phyloP scores from a whole-genome alignment of 1,140 invertebrate genomes.

The Apis dorsata region DNA sequence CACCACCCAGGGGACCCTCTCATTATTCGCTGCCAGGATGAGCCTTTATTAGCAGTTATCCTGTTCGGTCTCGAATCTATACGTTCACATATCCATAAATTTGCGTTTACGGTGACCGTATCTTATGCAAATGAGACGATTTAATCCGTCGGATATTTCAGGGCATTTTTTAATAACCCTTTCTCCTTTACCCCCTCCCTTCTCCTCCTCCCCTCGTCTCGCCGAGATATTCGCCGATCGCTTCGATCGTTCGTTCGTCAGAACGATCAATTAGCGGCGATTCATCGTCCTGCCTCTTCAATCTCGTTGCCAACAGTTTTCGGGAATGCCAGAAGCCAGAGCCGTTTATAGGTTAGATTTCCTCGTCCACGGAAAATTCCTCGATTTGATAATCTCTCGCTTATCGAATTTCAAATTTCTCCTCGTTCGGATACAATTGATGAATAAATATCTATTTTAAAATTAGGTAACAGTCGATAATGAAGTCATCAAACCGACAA shows the following conservation, averaged over 20 bases:
- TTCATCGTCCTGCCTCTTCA: slow-evolving; percentile 51
- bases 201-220: not conserved
- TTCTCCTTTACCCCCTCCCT: slow-evolving; percentile 1
- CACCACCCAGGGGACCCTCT: slow-evolving; percentile 73
- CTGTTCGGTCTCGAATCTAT: slow-evolving; percentile 78
- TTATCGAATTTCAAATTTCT: not conserved
- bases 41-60: slow-evolving; percentile 78
- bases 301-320: slow-evolving; percentile 32
- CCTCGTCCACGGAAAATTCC: not conserved
- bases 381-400: too few species aligned
- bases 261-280: slow-evolving; percentile 61
- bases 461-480: too few species aligned
- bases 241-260: slow-evolving; percentile 42
- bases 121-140: slow-evolving; percentile 80
- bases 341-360: not conserved
- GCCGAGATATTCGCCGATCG: slow-evolving; percentile 47
- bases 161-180: slow-evolving; percentile 76
- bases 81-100: slow-evolving; percentile 78
- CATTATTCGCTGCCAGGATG: slow-evolving; percentile 74
- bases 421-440: too few species aligned
- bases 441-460: too few species aligned
- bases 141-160: slow-evolving; percentile 76
- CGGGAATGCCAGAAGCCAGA: not conserved
- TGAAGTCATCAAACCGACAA: too few species aligned
- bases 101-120: slow-evolving; percentile 77